Percentiles rank a stretch among this genome's conserved stretches.
Evolutionary conservation across 2,113 vertebrate species (phyloP).

Genomic region (Progne subis): DNA sequence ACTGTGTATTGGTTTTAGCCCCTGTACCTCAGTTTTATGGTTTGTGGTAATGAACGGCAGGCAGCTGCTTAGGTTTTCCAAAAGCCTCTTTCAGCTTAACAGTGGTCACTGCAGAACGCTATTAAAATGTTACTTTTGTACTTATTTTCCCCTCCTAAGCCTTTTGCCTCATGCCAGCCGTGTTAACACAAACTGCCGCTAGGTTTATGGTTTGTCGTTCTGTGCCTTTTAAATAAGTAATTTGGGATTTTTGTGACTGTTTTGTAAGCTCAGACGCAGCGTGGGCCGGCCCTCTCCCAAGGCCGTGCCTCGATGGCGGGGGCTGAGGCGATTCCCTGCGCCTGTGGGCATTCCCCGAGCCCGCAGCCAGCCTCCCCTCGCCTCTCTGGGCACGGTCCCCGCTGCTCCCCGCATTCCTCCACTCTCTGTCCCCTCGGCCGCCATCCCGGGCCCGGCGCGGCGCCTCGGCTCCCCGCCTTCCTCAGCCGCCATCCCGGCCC

Average conservation of each 20-base stretch:
- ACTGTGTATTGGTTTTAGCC: background rate
- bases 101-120: background rate
- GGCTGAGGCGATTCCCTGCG: background rate
- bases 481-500: background rate
- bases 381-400: background rate
- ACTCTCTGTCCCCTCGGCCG: background rate
- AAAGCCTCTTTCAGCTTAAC: background rate
- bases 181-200: background rate
- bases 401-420: background rate
- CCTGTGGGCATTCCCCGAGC: background rate
- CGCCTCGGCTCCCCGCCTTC: too few relatives aligned
- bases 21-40: background rate
- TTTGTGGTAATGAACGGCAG: background rate
- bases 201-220: background rate
- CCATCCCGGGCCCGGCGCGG: too few relatives aligned
- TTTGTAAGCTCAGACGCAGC: fast-evolving
- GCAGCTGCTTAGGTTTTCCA: background rate
- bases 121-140: background rate
- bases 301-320: background rate
- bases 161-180: background rate
- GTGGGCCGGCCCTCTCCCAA: fast-evolving
- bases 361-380: background rate
- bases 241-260: fast-evolving
- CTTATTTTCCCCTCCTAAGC: background rate
- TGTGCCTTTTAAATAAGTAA: background rate